Conservation (phyloP, 2,888 invertebrate genomes). For the Stegophylla sp. region DNA sequence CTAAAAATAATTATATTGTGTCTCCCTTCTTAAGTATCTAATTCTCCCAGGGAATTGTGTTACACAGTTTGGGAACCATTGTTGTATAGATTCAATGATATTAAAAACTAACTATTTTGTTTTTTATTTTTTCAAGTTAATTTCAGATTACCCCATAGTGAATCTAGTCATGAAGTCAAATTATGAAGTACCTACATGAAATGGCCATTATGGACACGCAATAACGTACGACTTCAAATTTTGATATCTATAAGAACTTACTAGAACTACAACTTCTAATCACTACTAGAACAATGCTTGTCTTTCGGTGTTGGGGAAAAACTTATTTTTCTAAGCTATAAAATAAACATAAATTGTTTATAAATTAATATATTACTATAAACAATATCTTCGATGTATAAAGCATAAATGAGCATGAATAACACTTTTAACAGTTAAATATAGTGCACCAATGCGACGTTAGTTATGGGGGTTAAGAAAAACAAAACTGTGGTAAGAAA, state of each 20-base stretch:
- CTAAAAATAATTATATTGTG: too few relatives aligned
- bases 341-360: slow-evolving; percentile 19
- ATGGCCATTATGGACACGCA: slow-evolving; percentile 31
- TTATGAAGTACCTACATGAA: background rate
- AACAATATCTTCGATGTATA: background rate
- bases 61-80: too few relatives aligned
- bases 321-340: slow-evolving; percentile 46
- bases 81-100: background rate
- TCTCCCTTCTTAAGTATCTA: too few relatives aligned
- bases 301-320: slow-evolving; percentile 54
- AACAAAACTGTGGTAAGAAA: slow-evolving; percentile 55
- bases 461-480: slow-evolving; percentile 56
- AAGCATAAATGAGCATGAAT: slow-evolving; percentile 42
- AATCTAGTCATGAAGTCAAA: slow-evolving; percentile 32
- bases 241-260: slow-evolving; percentile 27
- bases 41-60: too few relatives aligned
- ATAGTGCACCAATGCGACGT: slow-evolving; percentile 15
- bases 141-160: slow-evolving; percentile 32
- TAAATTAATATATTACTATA: background rate
- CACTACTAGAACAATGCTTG: slow-evolving; percentile 47
- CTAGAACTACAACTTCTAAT: too few relatives aligned
- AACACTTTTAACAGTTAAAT: slow-evolving; percentile 52
- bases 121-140: background rate
- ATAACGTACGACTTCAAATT: slow-evolving; percentile 46
- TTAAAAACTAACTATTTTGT: background rate